Percentiles rank a stretch among this genome's conserved stretches.
phyloP scores from a whole-genome alignment of 2,797 vertebrate species.

The Rhincodon typus region DNA sequence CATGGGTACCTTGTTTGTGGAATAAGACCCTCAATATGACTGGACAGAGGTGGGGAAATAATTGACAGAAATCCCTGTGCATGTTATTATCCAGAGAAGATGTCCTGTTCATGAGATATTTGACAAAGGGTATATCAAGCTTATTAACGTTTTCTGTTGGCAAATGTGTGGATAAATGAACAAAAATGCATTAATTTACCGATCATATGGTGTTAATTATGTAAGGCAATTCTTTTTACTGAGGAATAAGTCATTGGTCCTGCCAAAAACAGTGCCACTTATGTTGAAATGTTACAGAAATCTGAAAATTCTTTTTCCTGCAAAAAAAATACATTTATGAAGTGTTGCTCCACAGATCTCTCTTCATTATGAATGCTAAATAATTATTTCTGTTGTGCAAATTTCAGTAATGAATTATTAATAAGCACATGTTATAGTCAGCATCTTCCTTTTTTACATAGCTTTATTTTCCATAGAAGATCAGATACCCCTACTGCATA shows the following conservation, averaged over 20 bases:
- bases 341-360: not conserved
- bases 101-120: too few species aligned
- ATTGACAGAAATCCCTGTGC: not conserved
- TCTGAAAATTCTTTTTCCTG: not conserved
- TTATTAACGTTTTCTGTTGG: not conserved
- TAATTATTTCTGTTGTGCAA: not conserved
- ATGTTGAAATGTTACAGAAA: not conserved
- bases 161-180: not conserved
- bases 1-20: not conserved
- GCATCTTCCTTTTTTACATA: not conserved
- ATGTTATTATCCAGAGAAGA: not conserved
- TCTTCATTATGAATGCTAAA: not conserved
- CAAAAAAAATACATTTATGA: not conserved
- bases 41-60: not conserved
- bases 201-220: not conserved
- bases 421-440: not conserved
- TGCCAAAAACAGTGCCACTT: not conserved
- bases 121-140: not conserved
- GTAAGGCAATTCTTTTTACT: not conserved
- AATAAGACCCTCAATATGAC: not conserved
- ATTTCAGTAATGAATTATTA: not conserved
- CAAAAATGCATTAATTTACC: not conserved
- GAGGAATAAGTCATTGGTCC: not conserved
- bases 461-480: not conserved
- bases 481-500: too few species aligned